Evolutionary conservation across 2,888 invertebrate genomes (phyloP), one percentile per base, ranked within the genome.

Genomic region (Machimus rusticus): DNA sequence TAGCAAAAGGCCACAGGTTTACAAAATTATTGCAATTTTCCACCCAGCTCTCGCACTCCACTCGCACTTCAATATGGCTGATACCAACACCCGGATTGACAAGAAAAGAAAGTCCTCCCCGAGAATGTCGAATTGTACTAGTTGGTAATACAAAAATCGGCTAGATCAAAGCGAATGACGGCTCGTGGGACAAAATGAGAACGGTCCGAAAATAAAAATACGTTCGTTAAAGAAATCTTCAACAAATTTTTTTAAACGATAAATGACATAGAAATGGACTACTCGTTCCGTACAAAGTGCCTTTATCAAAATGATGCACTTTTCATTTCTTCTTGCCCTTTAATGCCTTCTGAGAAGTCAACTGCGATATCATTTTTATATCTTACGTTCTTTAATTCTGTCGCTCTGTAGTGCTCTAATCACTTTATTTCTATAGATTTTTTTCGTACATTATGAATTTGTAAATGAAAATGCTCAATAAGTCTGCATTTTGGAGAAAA

Each of bases 1-100:
- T 55, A 55, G 31, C 51, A 81, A 81, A 46, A 81, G 81, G 81
- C 81, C 81, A 81, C 81, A 81, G 81, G 19, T 81, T 81, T 19
- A 51, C 51, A 55, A 81, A 51, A 31, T 81, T 81, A 81, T 81
- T 81, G 81, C 81, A 81, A 81, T 31, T 81, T 51, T 28, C 81
- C 55, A 23, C 51, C 9, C 51, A 19, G n/a, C n/a, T 46, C 43
- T 46, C 43, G 43, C 43, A 46, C 43, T 76, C 19, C 34, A 14
- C 81, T 81, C 51, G 12, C 9, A 55, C 81, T 55, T 31, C 81
- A 81, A 81, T 81, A 81, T 81, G 81, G 81, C 81, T 78, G 55
- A 51, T 81, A 78, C 78, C 78, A 78, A 78, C 81, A 81, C 81
- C 46, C 16, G 31, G 51, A 79, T 31, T 79, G 79, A 79, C 79